Evolutionary conservation across 1,140 invertebrate species (phyloP).

Genomic region (Steinernema feltiae): DNA sequence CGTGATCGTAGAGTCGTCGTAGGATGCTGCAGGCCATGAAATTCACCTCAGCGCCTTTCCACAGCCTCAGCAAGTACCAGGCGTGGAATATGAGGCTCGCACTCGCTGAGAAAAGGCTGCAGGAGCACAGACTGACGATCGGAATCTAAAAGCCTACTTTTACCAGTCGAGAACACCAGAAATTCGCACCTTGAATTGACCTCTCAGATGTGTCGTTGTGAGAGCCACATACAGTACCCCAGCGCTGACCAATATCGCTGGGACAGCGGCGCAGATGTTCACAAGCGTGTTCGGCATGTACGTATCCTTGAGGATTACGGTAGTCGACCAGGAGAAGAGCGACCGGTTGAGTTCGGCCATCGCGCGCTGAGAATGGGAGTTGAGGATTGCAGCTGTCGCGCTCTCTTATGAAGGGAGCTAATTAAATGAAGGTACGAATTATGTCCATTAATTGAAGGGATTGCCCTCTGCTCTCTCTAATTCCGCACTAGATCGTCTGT

Average conservation of each 20-base stretch:
- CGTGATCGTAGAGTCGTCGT: background rate
- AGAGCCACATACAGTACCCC: background rate
- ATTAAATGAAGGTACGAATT: too few species aligned
- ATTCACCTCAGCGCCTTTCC: background rate
- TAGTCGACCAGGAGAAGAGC: background rate
- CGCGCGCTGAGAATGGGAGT: too few species aligned
- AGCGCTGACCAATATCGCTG: background rate
- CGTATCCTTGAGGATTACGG: background rate
- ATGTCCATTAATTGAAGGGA: too few species aligned
- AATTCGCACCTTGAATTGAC: slow-evolving; percentile 8
- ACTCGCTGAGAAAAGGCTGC: background rate
- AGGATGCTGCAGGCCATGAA: background rate
- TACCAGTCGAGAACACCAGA: too few species aligned
- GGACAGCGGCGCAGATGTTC: background rate
- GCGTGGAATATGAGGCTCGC: background rate
- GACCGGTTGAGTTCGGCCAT: too few species aligned
- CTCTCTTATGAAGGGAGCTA: too few species aligned
- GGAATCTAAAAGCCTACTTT: background rate
- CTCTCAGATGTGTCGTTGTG: background rate
- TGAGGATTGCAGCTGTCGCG: too few species aligned
- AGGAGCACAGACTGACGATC: background rate
- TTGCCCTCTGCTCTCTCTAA: too few species aligned
- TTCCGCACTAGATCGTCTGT: too few species aligned
- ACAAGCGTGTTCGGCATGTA: background rate
- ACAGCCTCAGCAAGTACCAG: background rate